Conservation (phyloP, 2,888 invertebrate genomes). For the Drosophila sordidapex region DNA sequence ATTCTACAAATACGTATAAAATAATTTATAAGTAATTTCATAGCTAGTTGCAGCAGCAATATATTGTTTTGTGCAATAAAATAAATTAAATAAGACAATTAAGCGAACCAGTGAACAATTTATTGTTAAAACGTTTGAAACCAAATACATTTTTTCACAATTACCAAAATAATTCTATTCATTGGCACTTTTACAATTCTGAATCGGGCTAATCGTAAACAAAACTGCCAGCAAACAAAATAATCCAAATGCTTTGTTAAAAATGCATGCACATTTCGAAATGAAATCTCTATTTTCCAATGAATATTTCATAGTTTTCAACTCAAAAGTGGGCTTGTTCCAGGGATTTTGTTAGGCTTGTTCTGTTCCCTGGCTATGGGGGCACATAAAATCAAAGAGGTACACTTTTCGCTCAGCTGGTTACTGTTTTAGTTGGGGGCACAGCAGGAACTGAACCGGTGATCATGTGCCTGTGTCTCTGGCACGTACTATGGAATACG, state of each 20-base stretch:
- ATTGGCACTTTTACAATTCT: background rate
- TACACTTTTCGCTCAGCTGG: slow-evolving; percentile 36
- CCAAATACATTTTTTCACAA: background rate
- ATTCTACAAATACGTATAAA: background rate
- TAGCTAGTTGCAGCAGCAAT: background rate
- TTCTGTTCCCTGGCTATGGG: background rate
- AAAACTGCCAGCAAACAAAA: background rate
- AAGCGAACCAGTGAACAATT: background rate
- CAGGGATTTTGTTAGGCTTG: background rate
- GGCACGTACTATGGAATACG: slow-evolving; percentile 7
- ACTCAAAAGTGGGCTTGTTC: background rate
- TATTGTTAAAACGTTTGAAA: background rate
- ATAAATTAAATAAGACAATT: background rate
- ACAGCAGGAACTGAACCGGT: slow-evolving; percentile 18
- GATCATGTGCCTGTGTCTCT: slow-evolving; percentile 10
- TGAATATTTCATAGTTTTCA: slow-evolving; percentile 1
- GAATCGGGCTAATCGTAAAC: slow-evolving; percentile 11
- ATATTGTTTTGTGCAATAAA: background rate
- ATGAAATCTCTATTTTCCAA: background rate
- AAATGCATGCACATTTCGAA: background rate
- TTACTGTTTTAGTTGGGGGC: slow-evolving; percentile 25
- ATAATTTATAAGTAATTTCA: background rate
- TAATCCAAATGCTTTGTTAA: slow-evolving; percentile 8
- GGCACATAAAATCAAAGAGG: slow-evolving; percentile 6
- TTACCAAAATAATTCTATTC: background rate